phyloP scores from a whole-genome alignment of 2,113 vertebrate genomes.

The Ranitomeya imitator region DNA sequence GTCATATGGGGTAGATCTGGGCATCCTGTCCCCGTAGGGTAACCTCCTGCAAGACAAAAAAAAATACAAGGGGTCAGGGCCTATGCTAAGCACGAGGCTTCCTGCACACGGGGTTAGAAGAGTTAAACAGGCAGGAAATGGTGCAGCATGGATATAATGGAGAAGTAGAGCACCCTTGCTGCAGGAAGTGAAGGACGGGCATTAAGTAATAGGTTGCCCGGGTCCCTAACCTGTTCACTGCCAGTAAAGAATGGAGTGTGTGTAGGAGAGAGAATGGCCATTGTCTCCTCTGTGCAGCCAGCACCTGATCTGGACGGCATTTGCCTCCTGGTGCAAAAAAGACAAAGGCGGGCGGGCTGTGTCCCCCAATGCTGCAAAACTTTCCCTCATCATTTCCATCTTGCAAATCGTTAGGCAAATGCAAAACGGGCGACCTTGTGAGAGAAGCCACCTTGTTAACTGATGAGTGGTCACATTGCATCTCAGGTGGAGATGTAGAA shows the following conservation, averaged over 20 bases:
- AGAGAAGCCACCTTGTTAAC: neutral
- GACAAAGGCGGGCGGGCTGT: neutral
- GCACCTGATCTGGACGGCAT: neutral
- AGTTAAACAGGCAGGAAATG: neutral
- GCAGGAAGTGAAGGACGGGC: constrained; percentile 1
- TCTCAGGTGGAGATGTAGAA: neutral
- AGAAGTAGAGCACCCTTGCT: neutral
- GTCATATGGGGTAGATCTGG: neutral
- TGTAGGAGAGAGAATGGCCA: neutral
- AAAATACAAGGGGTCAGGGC: neutral
- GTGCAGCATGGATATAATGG: neutral
- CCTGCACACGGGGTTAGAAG: neutral
- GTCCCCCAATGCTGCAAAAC: neutral
- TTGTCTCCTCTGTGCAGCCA: neutral
- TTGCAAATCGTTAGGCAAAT: constrained; percentile 20
- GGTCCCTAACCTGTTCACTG: neutral
- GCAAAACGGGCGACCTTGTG: neutral
- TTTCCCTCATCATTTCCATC: neutral
- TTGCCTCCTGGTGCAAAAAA: neutral
- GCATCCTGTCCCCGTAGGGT: neutral
- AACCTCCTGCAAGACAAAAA: neutral
- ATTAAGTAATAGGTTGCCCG: neutral
- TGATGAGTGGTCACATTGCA: neutral
- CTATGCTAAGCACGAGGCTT: neutral
- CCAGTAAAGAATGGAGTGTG: neutral